Percentiles rank a stretch among this genome's conserved stretches.
Conservation (phyloP, 2,797 vertebrate genomes). For the Clarias laeviceps region DNA sequence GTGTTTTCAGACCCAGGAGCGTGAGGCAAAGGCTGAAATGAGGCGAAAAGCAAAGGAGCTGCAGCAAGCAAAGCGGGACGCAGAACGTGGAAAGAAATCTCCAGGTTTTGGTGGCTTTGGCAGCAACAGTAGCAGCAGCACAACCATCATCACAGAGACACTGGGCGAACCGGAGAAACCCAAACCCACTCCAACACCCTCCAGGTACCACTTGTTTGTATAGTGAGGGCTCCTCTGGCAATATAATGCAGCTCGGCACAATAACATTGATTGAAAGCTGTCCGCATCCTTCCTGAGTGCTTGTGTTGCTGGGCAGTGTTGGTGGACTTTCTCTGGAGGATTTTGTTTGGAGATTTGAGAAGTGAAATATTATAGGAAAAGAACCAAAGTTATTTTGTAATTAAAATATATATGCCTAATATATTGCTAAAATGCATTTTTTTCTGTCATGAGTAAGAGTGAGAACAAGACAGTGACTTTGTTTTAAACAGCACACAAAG, state of each 20-base stretch:
- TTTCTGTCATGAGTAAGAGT: background rate
- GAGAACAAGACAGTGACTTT: background rate
- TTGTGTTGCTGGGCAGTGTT: too few relatives aligned
- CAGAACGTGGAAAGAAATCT: slow-evolving; percentile 93
- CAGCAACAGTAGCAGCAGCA: slow-evolving; percentile 82
- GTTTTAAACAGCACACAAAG: background rate
- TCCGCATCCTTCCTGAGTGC: background rate
- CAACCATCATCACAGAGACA: slow-evolving; percentile 90
- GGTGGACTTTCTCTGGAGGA: background rate
- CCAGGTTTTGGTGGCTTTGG: slow-evolving; percentile 92
- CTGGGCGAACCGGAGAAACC: slow-evolving; percentile 94
- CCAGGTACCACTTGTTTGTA: slow-evolving; percentile 75
- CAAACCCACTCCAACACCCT: slow-evolving; percentile 83
- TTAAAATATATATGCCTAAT: background rate
- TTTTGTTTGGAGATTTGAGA: background rate
- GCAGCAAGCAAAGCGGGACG: slow-evolving; percentile 92
- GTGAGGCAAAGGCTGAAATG: slow-evolving; percentile 98
- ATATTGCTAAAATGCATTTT: background rate
- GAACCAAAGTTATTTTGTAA: background rate
- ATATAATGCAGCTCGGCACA: background rate
- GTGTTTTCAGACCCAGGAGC: slow-evolving; percentile 87
- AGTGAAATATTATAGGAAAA: background rate
- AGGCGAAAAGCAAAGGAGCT: slow-evolving; percentile 96
- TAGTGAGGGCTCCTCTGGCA: background rate
- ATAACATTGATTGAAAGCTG: background rate